Evolutionary conservation across 2,888 invertebrate species (phyloP), one percentile per base, ranked within the genome.

Genomic region (Andrena dorsata): DNA sequence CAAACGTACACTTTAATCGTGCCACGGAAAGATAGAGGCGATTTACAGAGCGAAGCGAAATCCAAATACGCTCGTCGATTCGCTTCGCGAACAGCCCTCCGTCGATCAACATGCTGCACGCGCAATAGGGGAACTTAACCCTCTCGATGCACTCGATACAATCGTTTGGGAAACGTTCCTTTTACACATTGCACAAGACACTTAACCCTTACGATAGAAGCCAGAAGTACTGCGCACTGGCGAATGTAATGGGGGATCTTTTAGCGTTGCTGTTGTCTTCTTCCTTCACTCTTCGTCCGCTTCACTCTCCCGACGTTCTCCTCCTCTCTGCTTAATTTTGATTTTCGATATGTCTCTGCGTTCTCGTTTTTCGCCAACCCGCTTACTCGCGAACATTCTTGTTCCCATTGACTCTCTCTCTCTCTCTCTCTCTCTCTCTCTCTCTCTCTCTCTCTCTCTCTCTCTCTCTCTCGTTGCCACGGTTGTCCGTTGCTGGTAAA

Each of bases 151-250:
- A 10, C 2, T 66, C 60, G 53, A 82, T 84, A 88, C 84, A 86
- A 82, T 89, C 88, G 89, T 71, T 86, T 87, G 87, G 88, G 88
- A 87, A 90, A 89, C 51, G 73, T 61, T 78, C 89, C 69, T 83
- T 90, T 89, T 91, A 89, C 89, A 91, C 90, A 90, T 90, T 90
- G 85, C 91, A 91, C 91, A 91, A 20, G 83, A 85, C 89, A 88
- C 86, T 85, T 88, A 88, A 89, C 41, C 88, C 70, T 87, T 88
- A 89, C 85, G 86, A 84, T 87, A 79, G 86, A 88, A 81, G 82
- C 75, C 86, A 88, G 86, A 89, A 88, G 41, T 88, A 84, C 82
- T 78, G 86, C 83, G 86, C 82, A 88, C 88, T 80, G 88, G 84
- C 68, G 79, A 87, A 86, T 84, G 68, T 80, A 83, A 85, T 56